These are phyloP conservation scores for Phenacoccus solenopsis DNA, from an alignment of 1,140 invertebrate species.

Conservation along the genomic window DNA sequence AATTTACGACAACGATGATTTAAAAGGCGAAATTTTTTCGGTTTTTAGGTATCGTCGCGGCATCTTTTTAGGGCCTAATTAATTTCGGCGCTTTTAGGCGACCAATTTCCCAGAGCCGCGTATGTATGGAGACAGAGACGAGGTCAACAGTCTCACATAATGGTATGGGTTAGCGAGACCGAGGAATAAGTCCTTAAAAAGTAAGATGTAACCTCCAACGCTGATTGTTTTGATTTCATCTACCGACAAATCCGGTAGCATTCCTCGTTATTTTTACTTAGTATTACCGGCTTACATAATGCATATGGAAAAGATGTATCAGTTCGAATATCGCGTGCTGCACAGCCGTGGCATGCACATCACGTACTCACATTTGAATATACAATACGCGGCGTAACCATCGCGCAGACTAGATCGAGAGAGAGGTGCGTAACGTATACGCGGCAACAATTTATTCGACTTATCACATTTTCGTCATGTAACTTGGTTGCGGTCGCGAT, in stretches of 20 bases:
- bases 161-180: too few species aligned
- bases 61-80: too few species aligned
- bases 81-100: too few species aligned
- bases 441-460: not conserved
- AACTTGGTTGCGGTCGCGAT: not conserved
- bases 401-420: not conserved
- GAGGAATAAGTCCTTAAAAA: too few species aligned
- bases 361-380: slow-evolving; percentile 10
- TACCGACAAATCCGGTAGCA: slow-evolving; percentile 8
- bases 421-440: too few species aligned
- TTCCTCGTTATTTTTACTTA: not conserved
- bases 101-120: too few species aligned
- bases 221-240: slow-evolving; percentile 3
- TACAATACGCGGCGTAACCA: not conserved
- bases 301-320: slow-evolving; percentile 4
- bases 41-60: too few species aligned
- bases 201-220: not conserved
- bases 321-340: slow-evolving; percentile 11
- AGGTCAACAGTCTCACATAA: too few species aligned
- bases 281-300: slow-evolving; percentile 7
- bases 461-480: slow-evolving; percentile 2
- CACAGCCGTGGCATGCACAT: slow-evolving; percentile 1
- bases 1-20: too few species aligned
- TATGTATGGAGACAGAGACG: too few species aligned
- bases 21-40: too few species aligned